A percentile compares a stretch with the other conserved stretches of the same genome.
Evolutionary conservation across 2,113 vertebrate genomes (phyloP).

Genomic region (Arizona elegans): DNA sequence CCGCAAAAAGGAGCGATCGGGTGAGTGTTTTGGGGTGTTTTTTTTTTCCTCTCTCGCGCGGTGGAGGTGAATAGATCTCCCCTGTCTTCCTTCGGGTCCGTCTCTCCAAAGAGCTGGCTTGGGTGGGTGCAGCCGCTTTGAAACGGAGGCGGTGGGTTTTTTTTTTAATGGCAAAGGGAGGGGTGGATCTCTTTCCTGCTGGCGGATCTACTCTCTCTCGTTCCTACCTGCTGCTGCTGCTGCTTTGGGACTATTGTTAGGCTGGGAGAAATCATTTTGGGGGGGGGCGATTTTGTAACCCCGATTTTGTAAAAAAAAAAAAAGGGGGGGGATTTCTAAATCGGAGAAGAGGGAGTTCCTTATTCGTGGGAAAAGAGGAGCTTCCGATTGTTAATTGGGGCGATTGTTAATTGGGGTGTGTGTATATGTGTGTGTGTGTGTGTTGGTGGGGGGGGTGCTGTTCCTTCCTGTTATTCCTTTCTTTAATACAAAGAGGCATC

Average conservation of each 20-base stretch:
- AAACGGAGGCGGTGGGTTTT: neutral
- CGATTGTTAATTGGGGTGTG: neutral
- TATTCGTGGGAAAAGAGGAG: neutral
- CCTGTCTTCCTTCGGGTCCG: neutral
- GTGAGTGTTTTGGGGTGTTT: neutral
- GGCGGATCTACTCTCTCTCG: neutral
- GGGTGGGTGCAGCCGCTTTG: neutral
- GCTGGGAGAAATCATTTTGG: neutral
- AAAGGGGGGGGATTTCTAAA: neutral
- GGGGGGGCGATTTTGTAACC: neutral
- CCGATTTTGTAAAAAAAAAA: too few relatives aligned
- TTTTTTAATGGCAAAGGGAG: neutral
- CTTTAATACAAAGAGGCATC: neutral
- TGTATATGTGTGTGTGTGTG: too few relatives aligned
- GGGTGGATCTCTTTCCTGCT: neutral
- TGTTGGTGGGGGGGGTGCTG: neutral
- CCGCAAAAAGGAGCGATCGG: neutral
- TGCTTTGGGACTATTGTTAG: neutral
- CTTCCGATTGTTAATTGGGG: neutral
- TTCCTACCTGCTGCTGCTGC: neutral
- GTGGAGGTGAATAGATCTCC: neutral
- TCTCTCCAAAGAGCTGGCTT: neutral
- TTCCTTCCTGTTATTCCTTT: neutral
- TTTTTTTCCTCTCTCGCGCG: neutral
- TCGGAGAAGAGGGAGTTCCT: neutral